These are phyloP conservation scores for Brenthis daphne DNA, from an alignment of 2,888 invertebrate species.

Conservation along the genomic window DNA sequence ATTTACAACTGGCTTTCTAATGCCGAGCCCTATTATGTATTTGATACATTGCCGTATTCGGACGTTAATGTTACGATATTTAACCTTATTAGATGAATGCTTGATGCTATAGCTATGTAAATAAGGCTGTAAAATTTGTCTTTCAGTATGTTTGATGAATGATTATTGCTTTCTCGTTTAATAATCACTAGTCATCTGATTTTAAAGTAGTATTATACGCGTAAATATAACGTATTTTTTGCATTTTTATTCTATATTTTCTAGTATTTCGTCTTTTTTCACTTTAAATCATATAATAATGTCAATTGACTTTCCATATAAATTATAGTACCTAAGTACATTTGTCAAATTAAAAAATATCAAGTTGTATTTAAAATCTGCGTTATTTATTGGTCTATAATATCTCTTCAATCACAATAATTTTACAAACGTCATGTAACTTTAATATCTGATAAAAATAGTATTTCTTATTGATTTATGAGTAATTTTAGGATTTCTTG, in stretches of 20 bases:
- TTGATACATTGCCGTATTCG: constrained; percentile 40
- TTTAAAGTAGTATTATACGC: neutral
- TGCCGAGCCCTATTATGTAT: constrained; percentile 52
- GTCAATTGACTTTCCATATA: too few species aligned
- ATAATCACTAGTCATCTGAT: neutral
- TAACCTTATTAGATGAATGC: constrained; percentile 28
- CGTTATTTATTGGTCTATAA: too few species aligned
- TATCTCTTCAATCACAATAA: neutral
- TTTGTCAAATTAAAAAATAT: too few species aligned
- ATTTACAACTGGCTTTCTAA: constrained; percentile 72
- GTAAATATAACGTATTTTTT: neutral
- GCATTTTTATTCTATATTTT: too few species aligned
- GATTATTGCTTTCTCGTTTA: constrained; percentile 6
- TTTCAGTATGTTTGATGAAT: constrained; percentile 18
- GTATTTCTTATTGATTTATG: constrained; percentile 13
- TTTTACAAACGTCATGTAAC: neutral
- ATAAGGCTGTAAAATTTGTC: constrained; percentile 29
- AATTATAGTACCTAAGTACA: too few species aligned
- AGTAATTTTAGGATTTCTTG: constrained; percentile 7
- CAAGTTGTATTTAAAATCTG: too few species aligned
- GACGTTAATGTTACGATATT: constrained; percentile 24
- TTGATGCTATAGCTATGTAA: constrained; percentile 23
- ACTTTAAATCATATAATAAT: too few species aligned
- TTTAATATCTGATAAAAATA: constrained; percentile 6
- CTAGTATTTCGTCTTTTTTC: too few species aligned